phyloP scores from a whole-genome alignment of 2,797 vertebrate species.

The Coreius guichenoti region DNA sequence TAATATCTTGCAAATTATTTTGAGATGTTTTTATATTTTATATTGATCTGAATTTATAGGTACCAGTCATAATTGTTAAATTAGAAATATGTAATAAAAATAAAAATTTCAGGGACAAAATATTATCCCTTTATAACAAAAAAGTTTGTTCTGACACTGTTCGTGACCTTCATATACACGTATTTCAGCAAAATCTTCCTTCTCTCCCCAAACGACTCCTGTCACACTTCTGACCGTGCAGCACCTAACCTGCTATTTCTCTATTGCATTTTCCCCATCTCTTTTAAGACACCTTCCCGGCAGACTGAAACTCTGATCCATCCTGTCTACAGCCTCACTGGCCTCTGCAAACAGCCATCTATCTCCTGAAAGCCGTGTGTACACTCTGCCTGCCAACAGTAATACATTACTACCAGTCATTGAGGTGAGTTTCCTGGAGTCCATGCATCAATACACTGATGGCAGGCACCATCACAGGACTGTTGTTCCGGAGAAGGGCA shows the following conservation, averaged over 20 bases:
- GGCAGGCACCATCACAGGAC: constrained; percentile 35
- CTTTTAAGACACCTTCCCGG: constrained; percentile 29
- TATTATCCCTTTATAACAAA: neutral
- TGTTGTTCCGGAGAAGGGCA: constrained; percentile 41
- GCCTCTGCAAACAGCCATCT: constrained; percentile 68
- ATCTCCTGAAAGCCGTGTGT: constrained; percentile 66
- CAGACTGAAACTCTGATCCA: constrained; percentile 5
- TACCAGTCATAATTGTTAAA: neutral
- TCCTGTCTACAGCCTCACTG: constrained; percentile 17
- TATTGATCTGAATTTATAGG: neutral
- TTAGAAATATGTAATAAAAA: neutral
- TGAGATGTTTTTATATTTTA: neutral
- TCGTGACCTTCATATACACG: neutral
- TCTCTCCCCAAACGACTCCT: neutral
- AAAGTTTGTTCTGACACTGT: neutral
- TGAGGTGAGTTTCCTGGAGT: constrained; percentile 44
- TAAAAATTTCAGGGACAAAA: neutral
- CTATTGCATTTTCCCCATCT: constrained; percentile 20
- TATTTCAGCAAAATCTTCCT: neutral
- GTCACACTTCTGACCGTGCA: constrained; percentile 2
- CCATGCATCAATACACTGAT: constrained; percentile 49
- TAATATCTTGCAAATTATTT: neutral
- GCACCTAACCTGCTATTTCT: constrained; percentile 23
- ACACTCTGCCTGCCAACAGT: constrained; percentile 37
- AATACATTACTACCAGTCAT: constrained; percentile 45